A percentile compares a stretch with the other conserved stretches of the same genome.
Conservation (phyloP, 1,140 invertebrate genomes). For the Eueides isabella region DNA sequence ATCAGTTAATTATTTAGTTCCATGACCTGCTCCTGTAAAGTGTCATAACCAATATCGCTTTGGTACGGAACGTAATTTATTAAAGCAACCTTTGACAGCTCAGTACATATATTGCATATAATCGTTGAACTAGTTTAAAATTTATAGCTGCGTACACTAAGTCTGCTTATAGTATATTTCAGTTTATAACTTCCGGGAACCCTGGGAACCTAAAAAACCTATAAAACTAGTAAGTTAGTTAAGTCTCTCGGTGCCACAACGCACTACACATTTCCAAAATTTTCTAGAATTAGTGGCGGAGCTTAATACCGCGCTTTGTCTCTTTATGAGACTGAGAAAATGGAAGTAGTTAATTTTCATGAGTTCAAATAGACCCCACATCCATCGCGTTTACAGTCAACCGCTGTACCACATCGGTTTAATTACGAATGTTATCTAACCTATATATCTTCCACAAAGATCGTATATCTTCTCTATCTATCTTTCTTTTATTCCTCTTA, state of each 20-base stretch:
- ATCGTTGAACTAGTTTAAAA: neutral
- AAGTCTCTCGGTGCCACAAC: no score
- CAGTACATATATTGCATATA: neutral
- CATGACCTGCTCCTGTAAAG: neutral
- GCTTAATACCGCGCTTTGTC: no score
- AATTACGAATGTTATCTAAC: conserved; percentile 6
- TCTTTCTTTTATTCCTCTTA: neutral
- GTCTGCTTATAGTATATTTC: no score
- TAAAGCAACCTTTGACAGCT: neutral
- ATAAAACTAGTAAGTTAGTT: no score
- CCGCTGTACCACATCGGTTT: neutral
- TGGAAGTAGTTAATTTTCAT: neutral
- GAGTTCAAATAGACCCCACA: no score
- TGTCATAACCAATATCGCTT: conserved; percentile 8
- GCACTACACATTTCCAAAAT: no score
- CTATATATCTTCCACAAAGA: neutral
- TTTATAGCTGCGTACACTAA: neutral
- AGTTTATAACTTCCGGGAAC: no score
- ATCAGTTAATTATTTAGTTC: neutral
- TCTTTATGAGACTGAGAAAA: no score
- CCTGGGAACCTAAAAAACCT: no score
- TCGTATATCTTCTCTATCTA: neutral
- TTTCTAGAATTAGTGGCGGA: no score
- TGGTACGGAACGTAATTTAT: conserved; percentile 2
- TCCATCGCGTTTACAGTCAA: no score